Base-by-base conservation (phyloP, 1,140 invertebrate genomes). In the Anagrus nilaparvatae region DNA sequence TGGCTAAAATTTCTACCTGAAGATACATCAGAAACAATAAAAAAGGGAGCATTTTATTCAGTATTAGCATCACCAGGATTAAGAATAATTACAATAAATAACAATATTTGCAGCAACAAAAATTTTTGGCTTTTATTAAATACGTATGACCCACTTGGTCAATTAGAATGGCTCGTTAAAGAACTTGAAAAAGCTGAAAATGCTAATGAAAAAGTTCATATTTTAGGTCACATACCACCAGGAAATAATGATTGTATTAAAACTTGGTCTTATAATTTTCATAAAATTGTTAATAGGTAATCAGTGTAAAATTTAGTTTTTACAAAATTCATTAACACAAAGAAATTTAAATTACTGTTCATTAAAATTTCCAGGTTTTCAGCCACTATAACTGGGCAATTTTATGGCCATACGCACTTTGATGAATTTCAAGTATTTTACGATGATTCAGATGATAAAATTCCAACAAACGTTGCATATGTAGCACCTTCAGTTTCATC, bases 61-160 rank as follows among this genome's bases (percentile, higher is more conserved):
- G 85, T 88, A 0, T 67, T 89, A 8, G 82, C 92, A 2, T 75
- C 82, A 21, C 86, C 87, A 0, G 87, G 87, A 5, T 89, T 94
- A 55, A 73, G 88, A 43, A 80, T 94, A 23, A 84, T 94, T 28
- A 91, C 89, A 0, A 70, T 94, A 1, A 94, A 94, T 50, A 93
- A 87, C 79, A 94, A 95, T 64, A 93, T 91, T 59, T 94, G 90
- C 59, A 93, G 93, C 56, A 92, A 89, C 55, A 91, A 91, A 61
- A 95, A 94, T 65, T 92, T 93, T 89, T 99, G 94, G 92, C 67
- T 99, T 9, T 67, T 97, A 10, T 65, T 97, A 19, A 98, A 99
- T 59, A 88, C 89, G 41, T 97, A 91, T 1, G 96, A 99, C 70
- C 95, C 94, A 1, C 85, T 86, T 2, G 87, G 83, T 7, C 86